Conservation (phyloP, 2,113 vertebrate species). For the Percina caprodes region DNA sequence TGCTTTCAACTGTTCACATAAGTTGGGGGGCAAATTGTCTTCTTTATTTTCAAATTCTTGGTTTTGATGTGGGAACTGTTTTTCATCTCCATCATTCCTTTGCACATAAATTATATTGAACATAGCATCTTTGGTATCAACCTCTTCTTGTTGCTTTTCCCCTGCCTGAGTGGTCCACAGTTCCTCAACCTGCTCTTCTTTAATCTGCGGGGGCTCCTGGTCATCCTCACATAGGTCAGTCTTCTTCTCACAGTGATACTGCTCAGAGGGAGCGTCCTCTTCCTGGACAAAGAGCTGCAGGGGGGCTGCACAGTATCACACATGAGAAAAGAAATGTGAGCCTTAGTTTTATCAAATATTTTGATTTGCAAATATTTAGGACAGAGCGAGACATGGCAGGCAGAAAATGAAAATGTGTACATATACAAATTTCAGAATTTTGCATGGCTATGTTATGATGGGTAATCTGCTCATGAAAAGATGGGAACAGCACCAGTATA, state of each 20-base stretch:
- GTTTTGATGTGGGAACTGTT: neutral
- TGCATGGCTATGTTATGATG: neutral
- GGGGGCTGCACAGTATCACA: slow-evolving; percentile 8
- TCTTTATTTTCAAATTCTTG: neutral
- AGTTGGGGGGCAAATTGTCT: slow-evolving; percentile 18
- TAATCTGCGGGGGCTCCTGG: slow-evolving; percentile 3
- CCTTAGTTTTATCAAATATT: slow-evolving; percentile 9
- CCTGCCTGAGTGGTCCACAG: neutral
- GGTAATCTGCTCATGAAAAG: neutral
- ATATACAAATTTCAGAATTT: neutral
- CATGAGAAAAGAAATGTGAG: neutral
- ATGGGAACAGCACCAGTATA: neutral
- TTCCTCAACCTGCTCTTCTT: slow-evolving; percentile 50
- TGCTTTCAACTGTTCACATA: slow-evolving; percentile 28
- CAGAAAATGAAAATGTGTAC: neutral
- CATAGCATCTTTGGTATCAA: slow-evolving; percentile 38
- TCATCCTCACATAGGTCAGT: slow-evolving; percentile 4
- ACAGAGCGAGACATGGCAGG: neutral
- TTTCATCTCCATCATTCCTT: slow-evolving; percentile 22
- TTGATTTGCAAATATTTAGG: neutral
- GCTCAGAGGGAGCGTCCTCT: neutral
- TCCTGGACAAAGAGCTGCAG: slow-evolving; percentile 22
- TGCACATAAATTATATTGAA: slow-evolving; percentile 57
- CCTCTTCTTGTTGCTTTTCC: slow-evolving; percentile 15
- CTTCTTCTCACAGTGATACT: slow-evolving; percentile 5